Evolutionary conservation across 1,140 invertebrate genomes (phyloP).

Genomic region (Phocides pigmalion): DNA sequence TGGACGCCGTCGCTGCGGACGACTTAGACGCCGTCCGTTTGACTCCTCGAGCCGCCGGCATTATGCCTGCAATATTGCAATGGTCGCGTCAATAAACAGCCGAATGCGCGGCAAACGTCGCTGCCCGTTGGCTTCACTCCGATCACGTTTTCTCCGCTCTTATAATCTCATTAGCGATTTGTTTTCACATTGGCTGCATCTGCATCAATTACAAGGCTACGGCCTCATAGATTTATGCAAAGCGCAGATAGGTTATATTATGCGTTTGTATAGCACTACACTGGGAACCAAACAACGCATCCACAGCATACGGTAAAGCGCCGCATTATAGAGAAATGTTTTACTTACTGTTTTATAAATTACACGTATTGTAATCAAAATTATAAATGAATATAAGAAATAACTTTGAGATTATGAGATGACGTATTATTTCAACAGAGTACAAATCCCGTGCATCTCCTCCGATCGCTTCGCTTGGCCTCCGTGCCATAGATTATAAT

Average conservation of each 20-base stretch:
- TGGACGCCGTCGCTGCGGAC: slow-evolving; percentile 57
- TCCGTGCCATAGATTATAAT: slow-evolving; percentile 49
- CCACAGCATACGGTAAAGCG: slow-evolving; percentile 45
- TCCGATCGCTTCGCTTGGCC: slow-evolving; percentile 72
- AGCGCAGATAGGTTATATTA: slow-evolving; percentile 80
- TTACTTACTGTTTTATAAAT: slow-evolving; percentile 74
- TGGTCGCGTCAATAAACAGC: slow-evolving; percentile 75
- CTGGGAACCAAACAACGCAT: slow-evolving; percentile 73
- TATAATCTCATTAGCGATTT: slow-evolving; percentile 69
- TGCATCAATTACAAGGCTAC: slow-evolving; percentile 71
- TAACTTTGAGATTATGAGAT: slow-evolving; percentile 68
- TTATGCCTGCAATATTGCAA: slow-evolving; percentile 78
- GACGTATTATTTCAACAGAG: slow-evolving; percentile 79
- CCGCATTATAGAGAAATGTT: slow-evolving; percentile 37
- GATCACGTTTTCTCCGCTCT: slow-evolving; percentile 71
- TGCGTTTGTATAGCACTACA: slow-evolving; percentile 79
- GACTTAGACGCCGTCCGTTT: slow-evolving; percentile 78
- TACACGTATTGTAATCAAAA: slow-evolving; percentile 54
- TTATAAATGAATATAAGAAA: slow-evolving; percentile 59
- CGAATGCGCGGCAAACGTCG: slow-evolving; percentile 67
- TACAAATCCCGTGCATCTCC: slow-evolving; percentile 74
- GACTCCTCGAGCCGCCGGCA: slow-evolving; percentile 76
- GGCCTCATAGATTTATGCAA: slow-evolving; percentile 72
- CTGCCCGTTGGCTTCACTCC: slow-evolving; percentile 50
- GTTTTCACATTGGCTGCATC: slow-evolving; percentile 57